Evolutionary conservation across 1,140 invertebrate species (phyloP), one percentile per base, ranked within the genome.

Genomic region (Andricus grossulariae): DNA sequence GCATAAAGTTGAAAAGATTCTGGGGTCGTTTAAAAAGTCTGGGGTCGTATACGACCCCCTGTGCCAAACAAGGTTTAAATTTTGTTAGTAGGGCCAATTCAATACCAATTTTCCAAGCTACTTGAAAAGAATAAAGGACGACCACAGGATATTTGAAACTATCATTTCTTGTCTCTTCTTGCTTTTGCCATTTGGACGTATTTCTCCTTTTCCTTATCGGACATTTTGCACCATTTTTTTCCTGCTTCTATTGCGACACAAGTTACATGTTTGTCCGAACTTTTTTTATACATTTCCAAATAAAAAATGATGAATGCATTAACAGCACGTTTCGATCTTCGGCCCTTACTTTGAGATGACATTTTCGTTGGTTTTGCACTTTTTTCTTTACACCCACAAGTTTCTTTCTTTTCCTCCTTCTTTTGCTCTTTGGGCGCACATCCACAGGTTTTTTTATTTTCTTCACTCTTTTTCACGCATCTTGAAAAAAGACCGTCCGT

Each of bases 271-370:
- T 78, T 80, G 0, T 57, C 79, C 0, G 85, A 82, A 19, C 55
- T 74, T 15, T 84, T 81, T 21, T 52, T 84, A 49, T 85, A 87
- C 80, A 86, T 83, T 51, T 83, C 82, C 52, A 90, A 73, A 49
- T 85, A 90, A 74, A 87, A 90, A 3, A 87, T 84, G 15, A 90
- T 84, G 70, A 88, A 90, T 0, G 87, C 86, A 82, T 90, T 89
- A 10, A 45, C 2, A 39, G 6, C 5, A 39, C 25, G 25, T 16
- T 66, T 66, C 15, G 12, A 8, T n/a, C 3, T 50, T 11, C 16
- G 83, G 85, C 5, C 73, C 1, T 15, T 57, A 32, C 2, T 32
- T 32, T 3, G 25, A 3, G 25, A 32, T 32, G 25, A 32, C 25
- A 32, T 32, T 32, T 32, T 32, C 2, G 70, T 50, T 1, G 50